phyloP scores from a whole-genome alignment of 2,797 vertebrate genomes.

The Sebastes minor region DNA sequence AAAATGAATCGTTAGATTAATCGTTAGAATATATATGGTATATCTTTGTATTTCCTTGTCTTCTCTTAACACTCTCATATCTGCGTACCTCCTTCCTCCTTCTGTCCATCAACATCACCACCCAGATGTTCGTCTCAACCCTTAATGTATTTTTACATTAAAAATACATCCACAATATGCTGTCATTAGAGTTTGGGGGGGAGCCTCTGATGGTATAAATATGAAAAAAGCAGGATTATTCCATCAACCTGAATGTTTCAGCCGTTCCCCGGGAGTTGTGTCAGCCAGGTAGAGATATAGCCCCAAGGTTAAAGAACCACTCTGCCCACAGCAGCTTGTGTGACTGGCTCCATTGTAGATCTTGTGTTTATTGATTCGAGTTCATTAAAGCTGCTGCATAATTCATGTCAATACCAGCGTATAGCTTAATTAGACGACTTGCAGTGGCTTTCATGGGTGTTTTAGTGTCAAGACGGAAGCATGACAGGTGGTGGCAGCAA shows the following conservation, averaged over 20 bases:
- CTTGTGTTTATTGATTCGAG: slow-evolving; percentile 72
- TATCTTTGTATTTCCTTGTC: neutral
- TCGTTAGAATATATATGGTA: neutral
- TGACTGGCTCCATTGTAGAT: slow-evolving; percentile 71
- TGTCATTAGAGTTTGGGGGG: slow-evolving; percentile 26
- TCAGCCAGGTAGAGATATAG: slow-evolving; percentile 25
- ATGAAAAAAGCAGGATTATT: slow-evolving; percentile 33
- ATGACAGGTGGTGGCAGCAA: slow-evolving; percentile 52
- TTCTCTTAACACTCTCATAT: slow-evolving; percentile 1
- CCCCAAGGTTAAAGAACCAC: slow-evolving; percentile 66
- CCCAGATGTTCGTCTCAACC: slow-evolving; percentile 57
- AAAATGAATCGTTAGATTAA: too few species aligned
- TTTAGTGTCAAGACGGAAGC: slow-evolving; percentile 46
- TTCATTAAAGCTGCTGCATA: slow-evolving; percentile 75
- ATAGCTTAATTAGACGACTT: slow-evolving; percentile 61
- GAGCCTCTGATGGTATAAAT: neutral
- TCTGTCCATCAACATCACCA: slow-evolving; percentile 48
- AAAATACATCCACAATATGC: slow-evolving; percentile 62
- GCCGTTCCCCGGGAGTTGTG: slow-evolving; percentile 31
- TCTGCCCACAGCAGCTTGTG: slow-evolving; percentile 60
- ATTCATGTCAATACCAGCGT: slow-evolving; percentile 63
- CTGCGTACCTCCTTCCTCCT: neutral
- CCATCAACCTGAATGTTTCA: slow-evolving; percentile 56
- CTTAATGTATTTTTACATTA: slow-evolving; percentile 57
- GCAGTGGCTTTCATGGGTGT: slow-evolving; percentile 44